Base-by-base conservation (phyloP, 2,797 vertebrate genomes). In the Lagodon rhomboides region DNA sequence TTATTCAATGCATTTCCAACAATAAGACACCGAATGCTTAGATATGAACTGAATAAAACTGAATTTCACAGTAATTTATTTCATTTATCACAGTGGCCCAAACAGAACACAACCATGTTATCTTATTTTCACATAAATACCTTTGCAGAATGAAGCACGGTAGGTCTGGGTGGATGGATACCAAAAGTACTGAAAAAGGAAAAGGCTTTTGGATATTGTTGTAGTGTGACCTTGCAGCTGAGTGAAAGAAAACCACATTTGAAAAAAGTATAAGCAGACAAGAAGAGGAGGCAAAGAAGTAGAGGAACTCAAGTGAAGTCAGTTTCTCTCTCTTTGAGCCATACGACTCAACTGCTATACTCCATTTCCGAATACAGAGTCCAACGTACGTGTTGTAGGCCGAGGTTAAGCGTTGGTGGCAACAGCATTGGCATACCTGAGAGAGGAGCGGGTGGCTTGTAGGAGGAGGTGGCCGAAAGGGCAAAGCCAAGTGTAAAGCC, bases 371-470 rank as follows among this genome's bases (percentile, higher is more conserved):
- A 61, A 64, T n/a, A 53, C 56, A 34, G 46, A n/a, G n/a, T n/a
- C n/a, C n/a, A n/a, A n/a, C n/a, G 8, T 56, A 75, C 61, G 78
- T 70, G 69, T 55, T 66, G 43, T 12, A 65, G 43, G 47, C 30
- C 9, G 51, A 80, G 54, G 56, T 70, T 71, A 23, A 79, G 53
- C 63, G 62, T 53, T 10, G 34, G 60, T 60, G 54, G 68, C 47
- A 58, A 23, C 65, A 77, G 64, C 69, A 49, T 63, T 4, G 44
- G 41, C 64, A 46, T 27, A 34, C 75, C 55, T 73, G 38, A 12
- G 50, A 68, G 51, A 62, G 51, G 17, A 10, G 34, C 27, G 15
- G 49, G 23, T 38, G 66, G 22, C 8, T 5, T 34, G 3, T 68
- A 38, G 9, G 49, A 55, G 54, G 44, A 64, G 59, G 44, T 68